Percentiles rank a stretch among this genome's conserved stretches.
These are phyloP conservation scores for Notothenia rossii DNA, from an alignment of 2,113 vertebrate genomes.

Conservation along the genomic window DNA sequence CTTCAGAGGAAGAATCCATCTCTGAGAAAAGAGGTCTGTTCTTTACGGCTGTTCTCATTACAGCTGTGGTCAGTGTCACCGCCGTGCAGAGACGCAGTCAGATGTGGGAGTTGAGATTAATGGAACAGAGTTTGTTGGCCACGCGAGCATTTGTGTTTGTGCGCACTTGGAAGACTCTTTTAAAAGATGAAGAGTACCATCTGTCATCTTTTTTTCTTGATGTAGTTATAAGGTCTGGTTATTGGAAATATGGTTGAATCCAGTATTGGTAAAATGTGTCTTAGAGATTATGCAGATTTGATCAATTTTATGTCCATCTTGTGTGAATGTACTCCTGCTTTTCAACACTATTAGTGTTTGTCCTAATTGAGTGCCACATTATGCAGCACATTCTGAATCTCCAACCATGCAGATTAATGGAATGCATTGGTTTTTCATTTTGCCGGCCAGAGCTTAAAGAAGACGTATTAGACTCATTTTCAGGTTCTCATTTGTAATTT, in stretches of 20 bases:
- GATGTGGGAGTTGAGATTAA: slow-evolving; percentile 63
- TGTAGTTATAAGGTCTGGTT: not conserved
- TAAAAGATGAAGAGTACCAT: slow-evolving; percentile 33
- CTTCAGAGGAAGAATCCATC: slow-evolving; percentile 29
- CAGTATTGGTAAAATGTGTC: not conserved
- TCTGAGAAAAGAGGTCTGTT: slow-evolving; percentile 34
- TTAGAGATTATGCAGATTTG: not conserved
- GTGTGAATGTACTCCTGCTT: not conserved
- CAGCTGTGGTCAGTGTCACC: slow-evolving; percentile 66
- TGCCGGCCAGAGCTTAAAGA: too few species aligned
- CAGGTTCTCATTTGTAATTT: too few species aligned
- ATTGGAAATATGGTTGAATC: slow-evolving; percentile 22
- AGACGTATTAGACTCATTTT: too few species aligned
- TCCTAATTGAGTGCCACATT: not conserved
- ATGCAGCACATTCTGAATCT: not conserved
- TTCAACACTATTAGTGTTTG: not conserved
- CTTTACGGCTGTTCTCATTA: slow-evolving; percentile 59
- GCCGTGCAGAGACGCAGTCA: slow-evolving; percentile 39
- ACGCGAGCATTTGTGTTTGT: not conserved
- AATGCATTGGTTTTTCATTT: slow-evolving; percentile 7
- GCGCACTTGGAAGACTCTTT: slow-evolving; percentile 15
- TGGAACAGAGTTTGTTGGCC: slow-evolving; percentile 53
- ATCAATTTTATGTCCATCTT: not conserved
- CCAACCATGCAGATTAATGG: slow-evolving; percentile 6
- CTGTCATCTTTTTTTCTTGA: slow-evolving; percentile 36